Evolutionary conservation across 2,113 vertebrate genomes (phyloP), one percentile per base, ranked within the genome.

Genomic region (Gymnorhina tibicen): DNA sequence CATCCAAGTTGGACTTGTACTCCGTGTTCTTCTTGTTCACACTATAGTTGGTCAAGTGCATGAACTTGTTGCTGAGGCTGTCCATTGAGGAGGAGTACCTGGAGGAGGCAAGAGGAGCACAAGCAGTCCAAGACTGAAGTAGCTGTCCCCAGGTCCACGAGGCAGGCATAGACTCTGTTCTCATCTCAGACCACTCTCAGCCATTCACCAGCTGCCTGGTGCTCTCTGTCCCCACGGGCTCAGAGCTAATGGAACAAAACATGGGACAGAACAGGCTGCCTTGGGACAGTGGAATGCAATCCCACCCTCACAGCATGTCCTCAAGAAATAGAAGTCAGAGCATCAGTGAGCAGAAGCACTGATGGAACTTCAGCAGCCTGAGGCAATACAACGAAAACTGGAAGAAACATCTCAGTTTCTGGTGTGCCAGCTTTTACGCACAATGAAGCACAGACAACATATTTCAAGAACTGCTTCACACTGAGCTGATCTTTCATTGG

Each of bases 21-120:
- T 99, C 99, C 0, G 97, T 78, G 79, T 99, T 99, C 85, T 99
- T 99, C 97, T 99, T 99, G 97, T 99, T 99, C 95, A 99, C 99
- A 14, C 99, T 99, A 97, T 99, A 99, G 98, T 99, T 99, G 84
- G 99, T 99, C 96, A 99, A 98, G 93, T 99, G 99, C 98, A 99
- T 98, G 68, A 99, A 99, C 97, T 99, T 99, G 98, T 99, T 99
- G 62, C 98, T 83, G 62, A 99, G 98, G 89, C 98, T 99, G 95
- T 99, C 99, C 98, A 99, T 98, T 19, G 99, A 99, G 96, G 99
- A 98, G 23, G 99, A 99, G 92, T 99, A 99, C 95, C 99, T 99
- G 66, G 5, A 84, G 44, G 52, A 52, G 67, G 35, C 5, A 72
- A 73, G 4, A 94, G 41, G 13, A 81, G 20, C 60, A 85, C 21